A percentile compares a stretch with the other conserved stretches of the same genome.
Evolutionary conservation across 2,888 invertebrate genomes (phyloP).

Genomic region (Rhodophaea formosa): DNA sequence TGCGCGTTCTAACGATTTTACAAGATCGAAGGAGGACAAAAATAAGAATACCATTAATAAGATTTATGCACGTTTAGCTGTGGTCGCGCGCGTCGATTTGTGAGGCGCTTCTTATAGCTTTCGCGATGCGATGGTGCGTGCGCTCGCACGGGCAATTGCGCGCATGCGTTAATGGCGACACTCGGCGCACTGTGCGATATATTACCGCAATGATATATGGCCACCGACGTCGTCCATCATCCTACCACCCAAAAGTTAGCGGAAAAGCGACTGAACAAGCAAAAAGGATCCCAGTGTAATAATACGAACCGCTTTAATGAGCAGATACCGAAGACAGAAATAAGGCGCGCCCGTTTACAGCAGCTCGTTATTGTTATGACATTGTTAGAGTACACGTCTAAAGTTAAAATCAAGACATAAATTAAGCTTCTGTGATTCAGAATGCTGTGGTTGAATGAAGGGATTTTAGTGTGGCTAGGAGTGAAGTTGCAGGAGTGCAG

Average conservation of each 20-base stretch:
- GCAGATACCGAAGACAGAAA: conserved; percentile 78
- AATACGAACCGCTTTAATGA: conserved; percentile 71
- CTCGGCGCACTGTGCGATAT: conserved; percentile 75
- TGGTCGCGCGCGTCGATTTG: conserved; percentile 75
- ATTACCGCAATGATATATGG: conserved; percentile 78
- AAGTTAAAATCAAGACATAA: conserved; percentile 56
- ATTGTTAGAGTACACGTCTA: conserved; percentile 67
- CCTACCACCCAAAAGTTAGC: conserved; percentile 80
- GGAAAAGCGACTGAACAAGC: conserved; percentile 62
- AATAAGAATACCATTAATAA: conserved; percentile 75
- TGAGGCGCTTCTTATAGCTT: conserved; percentile 66
- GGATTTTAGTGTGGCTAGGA: conserved; percentile 17
- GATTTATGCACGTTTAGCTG: conserved; percentile 74
- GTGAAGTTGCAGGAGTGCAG: background rate
- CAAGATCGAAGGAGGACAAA: conserved; percentile 64
- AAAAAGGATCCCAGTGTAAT: conserved; percentile 52
- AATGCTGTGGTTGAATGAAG: conserved; percentile 28
- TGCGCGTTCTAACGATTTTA: conserved; percentile 61
- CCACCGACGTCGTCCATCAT: conserved; percentile 76
- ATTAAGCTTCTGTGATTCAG: conserved; percentile 35
- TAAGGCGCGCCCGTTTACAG: conserved; percentile 70
- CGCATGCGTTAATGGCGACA: conserved; percentile 79
- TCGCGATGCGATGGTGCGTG: conserved; percentile 50
- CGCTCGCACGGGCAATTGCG: conserved; percentile 64
- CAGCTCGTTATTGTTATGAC: conserved; percentile 72